A percentile compares a stretch with the other conserved stretches of the same genome.
Conservation (phyloP, 2,113 vertebrate genomes). For the Pangasianodon gigas region DNA sequence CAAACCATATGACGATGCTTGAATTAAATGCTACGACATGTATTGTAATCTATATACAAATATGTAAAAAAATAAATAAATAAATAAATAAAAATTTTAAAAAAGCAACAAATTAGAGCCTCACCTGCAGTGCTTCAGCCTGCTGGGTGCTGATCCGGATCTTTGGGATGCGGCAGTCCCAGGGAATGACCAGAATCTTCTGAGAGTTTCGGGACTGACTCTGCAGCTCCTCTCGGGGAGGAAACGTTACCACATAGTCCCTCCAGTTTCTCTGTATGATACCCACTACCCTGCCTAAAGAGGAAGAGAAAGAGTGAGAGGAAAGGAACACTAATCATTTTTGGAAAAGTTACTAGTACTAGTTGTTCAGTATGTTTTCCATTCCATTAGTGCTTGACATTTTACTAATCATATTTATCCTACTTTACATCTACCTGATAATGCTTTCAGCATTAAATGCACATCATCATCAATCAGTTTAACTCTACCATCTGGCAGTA, state of each 20-base stretch:
- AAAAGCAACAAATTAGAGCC: no score
- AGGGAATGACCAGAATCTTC: slow-evolving; percentile 87
- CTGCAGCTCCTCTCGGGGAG: slow-evolving; percentile 82
- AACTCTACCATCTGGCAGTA: neutral
- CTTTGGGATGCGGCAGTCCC: slow-evolving; percentile 93
- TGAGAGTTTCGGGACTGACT: slow-evolving; percentile 83
- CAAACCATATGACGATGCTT: neutral
- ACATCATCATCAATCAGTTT: neutral
- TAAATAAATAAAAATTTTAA: neutral
- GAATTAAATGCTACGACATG: neutral
- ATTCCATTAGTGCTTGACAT: neutral
- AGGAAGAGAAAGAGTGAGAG: neutral
- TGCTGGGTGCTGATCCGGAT: slow-evolving; percentile 94
- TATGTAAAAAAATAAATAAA: neutral
- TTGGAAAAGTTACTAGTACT: neutral
- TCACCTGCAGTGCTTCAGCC: slow-evolving; percentile 87
- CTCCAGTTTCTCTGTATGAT: slow-evolving; percentile 94
- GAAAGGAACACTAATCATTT: neutral
- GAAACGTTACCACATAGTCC: slow-evolving; percentile 95
- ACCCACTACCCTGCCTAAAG: slow-evolving; percentile 84
- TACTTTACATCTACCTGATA: neutral
- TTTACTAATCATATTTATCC: neutral
- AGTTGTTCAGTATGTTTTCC: neutral
- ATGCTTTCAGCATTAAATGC: neutral
- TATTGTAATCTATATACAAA: neutral